Percentiles rank a stretch among this genome's conserved stretches.
Conservation (phyloP, 2,113 vertebrate genomes). For the Seriola quinqueradiata region DNA sequence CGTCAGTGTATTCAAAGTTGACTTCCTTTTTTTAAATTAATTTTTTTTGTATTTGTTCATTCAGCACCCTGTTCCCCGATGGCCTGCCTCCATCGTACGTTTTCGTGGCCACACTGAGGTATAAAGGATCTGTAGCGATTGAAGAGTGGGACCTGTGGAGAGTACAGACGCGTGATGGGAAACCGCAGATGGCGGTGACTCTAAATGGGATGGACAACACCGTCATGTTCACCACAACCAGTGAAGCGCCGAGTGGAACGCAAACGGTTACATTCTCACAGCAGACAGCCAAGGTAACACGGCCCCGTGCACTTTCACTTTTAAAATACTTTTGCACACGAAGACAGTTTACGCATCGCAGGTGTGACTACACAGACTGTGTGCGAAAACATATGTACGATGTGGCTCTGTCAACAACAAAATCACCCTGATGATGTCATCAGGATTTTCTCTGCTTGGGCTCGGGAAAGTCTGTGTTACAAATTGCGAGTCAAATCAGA, state of each 20-base stretch:
- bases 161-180: slow-evolving; percentile 90
- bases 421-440: too few relatives aligned
- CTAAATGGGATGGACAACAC: slow-evolving; percentile 90
- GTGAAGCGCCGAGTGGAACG: slow-evolving; percentile 84
- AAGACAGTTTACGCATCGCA: not conserved
- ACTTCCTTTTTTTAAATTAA: slow-evolving; percentile 9
- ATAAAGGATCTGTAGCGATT: slow-evolving; percentile 88
- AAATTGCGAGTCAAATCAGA: too few relatives aligned
- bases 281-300: slow-evolving; percentile 87
- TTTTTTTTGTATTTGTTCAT: slow-evolving; percentile 34
- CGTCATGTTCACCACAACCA: slow-evolving; percentile 93
- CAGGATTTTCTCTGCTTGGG: too few relatives aligned
- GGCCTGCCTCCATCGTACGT: slow-evolving; percentile 98
- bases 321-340: not conserved
- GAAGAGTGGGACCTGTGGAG: slow-evolving; percentile 98
- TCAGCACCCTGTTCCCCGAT: slow-evolving; percentile 94
- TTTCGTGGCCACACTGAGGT: slow-evolving; percentile 95
- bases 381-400: not conserved
- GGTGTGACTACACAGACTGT: not conserved
- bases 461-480: too few relatives aligned
- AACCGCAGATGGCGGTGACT: slow-evolving; percentile 94
- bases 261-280: slow-evolving; percentile 90
- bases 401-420: not conserved
- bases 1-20: not conserved
- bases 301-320: not conserved